A percentile compares a stretch with the other conserved stretches of the same genome.
phyloP scores from a whole-genome alignment of 2,888 invertebrate species.

The Acronicta leporina region DNA sequence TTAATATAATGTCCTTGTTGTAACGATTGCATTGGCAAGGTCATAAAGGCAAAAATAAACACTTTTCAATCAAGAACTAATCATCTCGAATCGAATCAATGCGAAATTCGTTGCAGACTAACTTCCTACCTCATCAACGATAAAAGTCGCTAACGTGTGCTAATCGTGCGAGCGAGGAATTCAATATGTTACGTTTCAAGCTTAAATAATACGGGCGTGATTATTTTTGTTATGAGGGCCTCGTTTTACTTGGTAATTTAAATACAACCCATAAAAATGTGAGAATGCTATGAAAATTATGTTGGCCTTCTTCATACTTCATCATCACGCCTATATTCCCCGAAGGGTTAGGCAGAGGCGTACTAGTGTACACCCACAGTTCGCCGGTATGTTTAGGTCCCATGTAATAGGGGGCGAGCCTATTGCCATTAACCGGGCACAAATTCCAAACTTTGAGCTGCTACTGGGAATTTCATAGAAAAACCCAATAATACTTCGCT shows the following conservation, averaged over 20 bases:
- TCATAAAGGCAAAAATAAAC: background rate
- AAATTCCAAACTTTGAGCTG: no score
- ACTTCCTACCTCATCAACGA: slow-evolving; percentile 19
- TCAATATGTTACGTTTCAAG: slow-evolving; percentile 20
- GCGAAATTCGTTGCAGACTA: slow-evolving; percentile 18
- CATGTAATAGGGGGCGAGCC: no score
- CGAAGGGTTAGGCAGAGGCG: no score
- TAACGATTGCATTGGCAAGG: background rate
- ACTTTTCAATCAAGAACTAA: slow-evolving; percentile 23
- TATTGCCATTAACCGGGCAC: no score
- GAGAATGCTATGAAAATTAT: slow-evolving; percentile 21
- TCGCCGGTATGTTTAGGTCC: no score
- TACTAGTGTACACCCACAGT: no score
- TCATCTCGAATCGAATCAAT: slow-evolving; percentile 31
- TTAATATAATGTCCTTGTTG: background rate
- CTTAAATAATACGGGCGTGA: slow-evolving; percentile 12
- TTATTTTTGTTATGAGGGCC: slow-evolving; percentile 17
- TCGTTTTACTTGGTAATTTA: slow-evolving; percentile 2
- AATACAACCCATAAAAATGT: slow-evolving; percentile 19
- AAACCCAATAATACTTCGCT: no score
- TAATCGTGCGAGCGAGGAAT: slow-evolving; percentile 17
- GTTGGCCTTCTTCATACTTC: background rate
- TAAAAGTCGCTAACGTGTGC: slow-evolving; percentile 9
- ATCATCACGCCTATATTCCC: no score
- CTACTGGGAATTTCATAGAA: no score